Conservation (phyloP, 2,888 invertebrate species). For the Cyclophora albipunctata region DNA sequence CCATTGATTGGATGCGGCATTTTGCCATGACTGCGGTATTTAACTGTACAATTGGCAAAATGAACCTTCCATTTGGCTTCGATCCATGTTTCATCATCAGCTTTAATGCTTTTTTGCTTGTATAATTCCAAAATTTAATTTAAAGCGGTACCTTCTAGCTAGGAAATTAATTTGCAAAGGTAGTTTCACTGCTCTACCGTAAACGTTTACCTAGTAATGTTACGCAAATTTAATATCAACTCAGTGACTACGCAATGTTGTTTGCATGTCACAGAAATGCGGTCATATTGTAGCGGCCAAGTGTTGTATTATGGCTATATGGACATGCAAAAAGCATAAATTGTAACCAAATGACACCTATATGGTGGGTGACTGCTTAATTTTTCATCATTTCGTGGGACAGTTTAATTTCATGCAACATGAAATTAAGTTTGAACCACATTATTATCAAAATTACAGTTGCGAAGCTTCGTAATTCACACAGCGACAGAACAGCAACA, state of each 20-base stretch:
- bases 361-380: too few species aligned
- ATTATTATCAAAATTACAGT: not conserved
- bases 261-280: not conserved
- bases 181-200: conserved; percentile 13
- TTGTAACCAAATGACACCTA: too few species aligned
- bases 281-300: not conserved
- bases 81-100: too few species aligned
- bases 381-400: too few species aligned
- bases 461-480: not conserved
- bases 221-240: conserved; percentile 10
- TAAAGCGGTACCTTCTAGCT: not conserved
- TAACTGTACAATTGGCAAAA: too few species aligned
- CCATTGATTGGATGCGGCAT: conserved; percentile 59
- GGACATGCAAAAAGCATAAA: not conserved
- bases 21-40: conserved; percentile 30
- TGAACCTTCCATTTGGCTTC: too few species aligned
- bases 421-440: too few species aligned
- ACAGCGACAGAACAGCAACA: not conserved
- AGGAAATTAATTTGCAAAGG: conserved; percentile 13
- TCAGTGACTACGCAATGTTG: conserved; percentile 3
- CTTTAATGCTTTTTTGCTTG: conserved; percentile 4
- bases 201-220: conserved; percentile 10
- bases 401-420: too few species aligned
- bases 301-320: not conserved
- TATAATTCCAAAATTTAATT: conserved; percentile 5